Base-by-base conservation (phyloP, 2,797 vertebrate genomes). In the Holocentrus rufus region DNA sequence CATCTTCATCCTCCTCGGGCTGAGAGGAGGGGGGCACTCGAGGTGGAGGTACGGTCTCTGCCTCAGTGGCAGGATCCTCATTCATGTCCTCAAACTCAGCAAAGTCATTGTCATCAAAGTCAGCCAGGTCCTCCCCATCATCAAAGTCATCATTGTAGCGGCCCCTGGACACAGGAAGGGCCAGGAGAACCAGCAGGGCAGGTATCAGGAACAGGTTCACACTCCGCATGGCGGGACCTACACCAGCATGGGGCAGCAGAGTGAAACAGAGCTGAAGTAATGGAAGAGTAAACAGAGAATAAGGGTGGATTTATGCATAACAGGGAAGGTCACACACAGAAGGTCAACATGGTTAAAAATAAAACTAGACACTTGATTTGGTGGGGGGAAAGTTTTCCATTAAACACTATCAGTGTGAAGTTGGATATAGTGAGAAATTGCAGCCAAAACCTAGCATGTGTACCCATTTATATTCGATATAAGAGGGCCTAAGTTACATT, bases 71-170 rank as follows among this genome's bases (percentile, higher is more conserved):
- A 2, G 49, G 73, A 34, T 98, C 96, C 36, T 98, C 97, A 1
- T 78, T 92, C 69, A 93, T 92, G 81, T 99, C 98, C 87, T 99
- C 98, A 76, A 99, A 99, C 89, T 99, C 98, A 2, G 98, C 98
- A 53, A 99, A 99, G 90, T 99, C 98, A 55, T 99, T 99, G 90
- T 99, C 98, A 7, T 99, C 98, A 1, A 98, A 99, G 82, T 99
- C 98, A 2, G 95, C 93, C 1, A 97, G 89, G 90, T 98, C 97
- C 79, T 99, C 98, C 5, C 95, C 94, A 1, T 99, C 97, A 1
- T 99, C 97, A 79, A 99, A 99, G 47, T 99, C 97, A 14, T 97
- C 96, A 2, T 88, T 94, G 73, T 98, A 98, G 65, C 96, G 96
- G 68, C 94, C 93, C 78, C 93, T 92, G 79, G 94, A 89, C 65